Evolutionary conservation across 2,888 invertebrate species (phyloP), one percentile per base, ranked within the genome.

Genomic region (Cryptocheilus praepositus): DNA sequence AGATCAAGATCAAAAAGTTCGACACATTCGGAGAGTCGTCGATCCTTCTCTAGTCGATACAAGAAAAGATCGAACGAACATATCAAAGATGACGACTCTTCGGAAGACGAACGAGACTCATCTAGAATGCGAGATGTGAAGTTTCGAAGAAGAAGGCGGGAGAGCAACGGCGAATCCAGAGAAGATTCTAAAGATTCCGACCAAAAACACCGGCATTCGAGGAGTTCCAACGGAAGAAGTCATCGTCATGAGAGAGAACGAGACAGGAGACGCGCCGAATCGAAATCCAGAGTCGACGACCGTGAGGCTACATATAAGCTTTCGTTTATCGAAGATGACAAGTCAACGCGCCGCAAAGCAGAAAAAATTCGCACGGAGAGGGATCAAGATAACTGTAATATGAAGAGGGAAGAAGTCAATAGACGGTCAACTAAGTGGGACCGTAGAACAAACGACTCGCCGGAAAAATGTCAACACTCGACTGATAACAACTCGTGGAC

Each of bases 21-120:
- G 45, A 67, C 16, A 64, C 57, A 66, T 66, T 63, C 7, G 18
- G 57, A 67, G 71, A 68, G 56, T 49, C 72, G 58, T 16, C 65
- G 51, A 28, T 55, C 67, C 60, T 68, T 59, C n/a, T 61, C 66
- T 0, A 21, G 58, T 7, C 64, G 13, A 11, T 36, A 4, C 36
- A 36, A 11, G 11, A 49, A 49, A n/a, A 5, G 49, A 63, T 45
- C 51, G 46, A 64, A 62, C 0, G 66, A 67, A 16, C 67, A 51
- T 13, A 43, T 16, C 7, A 69, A 67, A 46, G 65, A 56, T 4
- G 55, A 71, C 0, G 56, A 71, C 3, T 36, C 13, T 16, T 55
- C 16, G 15, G 43, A 21, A 18, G 58, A 71, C 4, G 61, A 58
- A 8, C 64, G 57, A 0, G 64, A 69, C 3, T 60, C 67, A 0